Evolutionary conservation across 1,140 invertebrate species (phyloP), one percentile per base, ranked within the genome.

Genomic region (Apis cerana): DNA sequence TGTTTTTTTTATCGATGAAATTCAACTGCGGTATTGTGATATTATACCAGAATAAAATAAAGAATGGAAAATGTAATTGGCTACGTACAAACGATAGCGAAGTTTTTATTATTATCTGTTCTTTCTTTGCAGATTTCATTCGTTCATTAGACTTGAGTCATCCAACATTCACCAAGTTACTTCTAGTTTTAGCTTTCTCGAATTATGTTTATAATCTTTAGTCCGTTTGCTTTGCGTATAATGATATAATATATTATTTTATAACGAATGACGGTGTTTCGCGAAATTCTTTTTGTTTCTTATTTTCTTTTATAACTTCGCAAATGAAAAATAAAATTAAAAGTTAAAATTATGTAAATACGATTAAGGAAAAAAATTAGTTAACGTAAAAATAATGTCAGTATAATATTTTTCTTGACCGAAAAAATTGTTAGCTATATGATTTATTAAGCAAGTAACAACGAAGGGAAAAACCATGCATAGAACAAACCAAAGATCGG

Each of bases 71-170:
- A 43, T 43, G 85, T 84, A 90, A 90, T 87, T 86, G 87, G 90
- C 88, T 80, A 86, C 27, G 19, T 86, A 89, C 90, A 88, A 91
- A 86, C 77, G 87, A 89, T 82, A 5, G 86, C 82, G 77, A 71
- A 77, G 74, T 33, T 87, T 85, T 90, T 88, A 43, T 86, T 85
- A 77, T 89, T 87, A 75, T 59, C 65, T 77, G 54, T 80, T 84
- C 79, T 82, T 85, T 87, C 82, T 74, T 83, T 65, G n/a, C 75
- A 54, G 83, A 68, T 71, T 80, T 65, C 86, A 90, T 90, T 88
- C 85, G 88, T 89, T 92, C 87, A 90, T 91, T 91, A 91, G 82
- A 88, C 77, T 82, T 50, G 82, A 85, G 79, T 81, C 75, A 85
- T 86, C 74, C 83, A 74, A 82, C 82, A 50, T 71, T 70, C 72